Evolutionary conservation across 2,113 vertebrate species (phyloP).

Genomic region (Edolisoma coerulescens): DNA sequence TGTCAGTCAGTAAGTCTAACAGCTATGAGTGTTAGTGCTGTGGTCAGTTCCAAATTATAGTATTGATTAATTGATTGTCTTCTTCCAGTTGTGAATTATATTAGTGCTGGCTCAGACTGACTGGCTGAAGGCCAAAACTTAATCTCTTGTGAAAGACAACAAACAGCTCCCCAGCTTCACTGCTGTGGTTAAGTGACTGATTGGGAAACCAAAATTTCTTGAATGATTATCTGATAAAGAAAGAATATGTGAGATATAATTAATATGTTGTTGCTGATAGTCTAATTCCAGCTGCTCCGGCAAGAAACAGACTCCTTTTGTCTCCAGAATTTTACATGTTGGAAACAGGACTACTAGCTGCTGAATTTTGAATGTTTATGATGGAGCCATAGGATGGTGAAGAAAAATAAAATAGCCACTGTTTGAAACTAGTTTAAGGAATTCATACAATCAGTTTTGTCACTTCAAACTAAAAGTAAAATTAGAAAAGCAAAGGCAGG

Average conservation of each 20-base stretch:
- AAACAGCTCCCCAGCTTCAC: slow-evolving; percentile 35
- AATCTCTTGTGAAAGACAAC: slow-evolving; percentile 56
- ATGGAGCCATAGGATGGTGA: neutral
- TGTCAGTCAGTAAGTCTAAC: slow-evolving; percentile 73
- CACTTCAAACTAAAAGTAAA: neutral
- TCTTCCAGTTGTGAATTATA: slow-evolving; percentile 74
- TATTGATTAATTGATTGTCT: slow-evolving; percentile 82
- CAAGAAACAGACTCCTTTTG: neutral
- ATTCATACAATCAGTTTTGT: neutral
- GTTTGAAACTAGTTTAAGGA: neutral
- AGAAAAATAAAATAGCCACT: neutral
- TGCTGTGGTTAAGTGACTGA: neutral
- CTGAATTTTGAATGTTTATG: neutral
- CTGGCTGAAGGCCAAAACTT: slow-evolving; percentile 57
- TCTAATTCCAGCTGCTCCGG: neutral
- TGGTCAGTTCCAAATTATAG: slow-evolving; percentile 76
- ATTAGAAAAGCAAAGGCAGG: neutral
- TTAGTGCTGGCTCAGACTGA: slow-evolving; percentile 52
- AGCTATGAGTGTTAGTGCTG: slow-evolving; percentile 64
- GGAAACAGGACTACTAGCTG: neutral
- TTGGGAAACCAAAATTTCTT: slow-evolving; percentile 28
- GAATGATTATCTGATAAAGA: slow-evolving; percentile 26
- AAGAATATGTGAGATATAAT: neutral
- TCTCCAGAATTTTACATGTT: neutral
- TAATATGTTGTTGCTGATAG: neutral